Evolutionary conservation across 2,113 vertebrate genomes (phyloP), one percentile per base, ranked within the genome.

Genomic region (Amazona vittata): DNA sequence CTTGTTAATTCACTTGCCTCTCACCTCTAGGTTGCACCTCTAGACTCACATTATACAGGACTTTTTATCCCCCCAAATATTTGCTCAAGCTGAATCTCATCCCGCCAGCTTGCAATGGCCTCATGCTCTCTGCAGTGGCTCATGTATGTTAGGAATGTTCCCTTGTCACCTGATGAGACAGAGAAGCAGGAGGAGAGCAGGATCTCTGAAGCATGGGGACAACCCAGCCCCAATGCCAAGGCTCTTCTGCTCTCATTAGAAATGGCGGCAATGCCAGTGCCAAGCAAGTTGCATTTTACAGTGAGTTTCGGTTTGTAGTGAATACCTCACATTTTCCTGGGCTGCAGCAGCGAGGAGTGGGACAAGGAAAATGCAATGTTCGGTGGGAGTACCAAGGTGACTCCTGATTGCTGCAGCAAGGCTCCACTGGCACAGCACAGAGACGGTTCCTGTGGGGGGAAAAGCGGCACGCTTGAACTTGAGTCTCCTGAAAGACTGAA

Each of bases 371-470:
- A 82, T 20, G 12, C 55, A 8, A 1, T 82, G 41, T 64, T 70
- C 11, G 3, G 50, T 68, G 52, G 70, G 69, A 71, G 19, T 52
- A 94, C 33, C 94, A 93, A 89, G 94, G 90, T 94, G 92, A 95
- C 84, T 89, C 65, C 77, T 12, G 28, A 17, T 50, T 87, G 77
- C 35, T 0, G 1, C 62, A 68, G 70, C 0, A 0, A 86, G 46
- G 64, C 41, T 93, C 60, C 53, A 31, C 81, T 0, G 1, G 55
- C 9, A 1, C 1, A 2, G 50, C 10, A 7, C 24, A 3, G 68
- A 50, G 55, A 93, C 2, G 4, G 29, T 28, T 89, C 69, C 87
- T 53, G 7, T 1, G 1, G 4, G 19, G 35, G 24, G 14, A 39
- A 89, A 91, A 71, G 60, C 1, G 0, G 20, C 55, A 41, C 0